Conservation (phyloP, 2,888 invertebrate genomes). For the Hemithea aestivaria region DNA sequence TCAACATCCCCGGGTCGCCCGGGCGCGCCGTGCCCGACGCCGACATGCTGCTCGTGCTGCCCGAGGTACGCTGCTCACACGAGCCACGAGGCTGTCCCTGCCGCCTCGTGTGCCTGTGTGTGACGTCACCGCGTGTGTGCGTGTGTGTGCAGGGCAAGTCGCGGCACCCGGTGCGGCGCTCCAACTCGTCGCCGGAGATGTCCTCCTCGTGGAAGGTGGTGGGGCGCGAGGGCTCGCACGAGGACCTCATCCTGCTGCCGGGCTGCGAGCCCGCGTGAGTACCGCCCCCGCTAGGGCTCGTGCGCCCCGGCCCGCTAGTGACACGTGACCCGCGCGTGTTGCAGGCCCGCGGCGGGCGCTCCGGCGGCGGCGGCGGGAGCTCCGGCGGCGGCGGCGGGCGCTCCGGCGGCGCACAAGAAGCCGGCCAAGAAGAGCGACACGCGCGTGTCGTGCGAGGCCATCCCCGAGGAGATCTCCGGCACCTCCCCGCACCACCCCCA, state of each 20-base stretch:
- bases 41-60: conserved; percentile 65
- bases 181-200: conserved; percentile 96
- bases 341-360: too few relatives aligned
- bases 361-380: background rate
- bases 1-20: conserved; percentile 81
- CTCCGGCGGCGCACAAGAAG: conserved; percentile 76
- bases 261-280: conserved; percentile 56
- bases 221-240: conserved; percentile 29
- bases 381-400: conserved; percentile 30
- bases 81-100: too few relatives aligned
- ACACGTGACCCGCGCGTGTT: too few relatives aligned
- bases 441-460: conserved; percentile 93
- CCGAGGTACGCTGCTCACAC: conserved; percentile 46
- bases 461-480: conserved; percentile 92
- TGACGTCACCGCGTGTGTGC: too few relatives aligned
- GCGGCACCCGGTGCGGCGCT: conserved; percentile 90
- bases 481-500: conserved; percentile 81
- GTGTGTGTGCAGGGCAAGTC: conserved; percentile 78
- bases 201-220: conserved; percentile 89
- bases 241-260: conserved; percentile 55
- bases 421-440: conserved; percentile 86
- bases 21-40: conserved; percentile 68
- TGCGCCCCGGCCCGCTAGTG: too few relatives aligned
- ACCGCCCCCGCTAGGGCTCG: too few relatives aligned
- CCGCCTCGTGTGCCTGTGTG: background rate